Evolutionary conservation across 2,797 vertebrate species (phyloP), one percentile per base, ranked within the genome.

Genomic region (Xerus rutilus): DNA sequence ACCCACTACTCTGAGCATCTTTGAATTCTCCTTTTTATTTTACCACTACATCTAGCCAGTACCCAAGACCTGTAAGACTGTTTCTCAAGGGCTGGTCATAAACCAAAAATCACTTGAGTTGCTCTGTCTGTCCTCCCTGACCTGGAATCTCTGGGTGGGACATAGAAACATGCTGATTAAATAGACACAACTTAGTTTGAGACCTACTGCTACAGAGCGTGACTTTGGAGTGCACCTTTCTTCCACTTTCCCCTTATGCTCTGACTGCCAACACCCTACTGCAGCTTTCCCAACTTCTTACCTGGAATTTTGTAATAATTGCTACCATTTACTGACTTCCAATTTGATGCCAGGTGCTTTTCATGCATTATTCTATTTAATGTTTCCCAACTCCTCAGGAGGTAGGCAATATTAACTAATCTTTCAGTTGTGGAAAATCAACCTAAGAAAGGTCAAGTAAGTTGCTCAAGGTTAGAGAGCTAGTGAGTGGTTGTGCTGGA

Each of bases 331-430:
- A 12, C 62, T 83, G 43, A 73, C 23, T 86, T 52, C 21, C 35
- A 65, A 30, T 32, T 39, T 93, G 39, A 87, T 39, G 28, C 59
- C 88, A 92, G 39, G 3, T 87, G 32, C 20, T 92, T 94, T 70
- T 76, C 62, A 72, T 62, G 57, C 20, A 49, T 84, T 87, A 91
- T 74, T 69, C 90, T 47, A 87, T 39, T 77, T 93, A 83, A 86
- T 93, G 35, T 28, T 28, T 69, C 28, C 57, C n/a, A 88, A 17
- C 30, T 73, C 21, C 17, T 47, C 57, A 47, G 62, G 47, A 88
- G 25, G 43, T 30, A 67, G 45, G 43, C 23, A 77, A 14, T 25
- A 49, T 62, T 43, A 93, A 67, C 25, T 94, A 35, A 92, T n/a
- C n/a, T 81, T 78, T 69, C 3, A 73, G 18, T 35, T 84, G 35